Percentiles rank a stretch among this genome's conserved stretches.
These are phyloP conservation scores for Chaetodon auriga DNA, from an alignment of 2,113 vertebrate species.

Conservation along the genomic window DNA sequence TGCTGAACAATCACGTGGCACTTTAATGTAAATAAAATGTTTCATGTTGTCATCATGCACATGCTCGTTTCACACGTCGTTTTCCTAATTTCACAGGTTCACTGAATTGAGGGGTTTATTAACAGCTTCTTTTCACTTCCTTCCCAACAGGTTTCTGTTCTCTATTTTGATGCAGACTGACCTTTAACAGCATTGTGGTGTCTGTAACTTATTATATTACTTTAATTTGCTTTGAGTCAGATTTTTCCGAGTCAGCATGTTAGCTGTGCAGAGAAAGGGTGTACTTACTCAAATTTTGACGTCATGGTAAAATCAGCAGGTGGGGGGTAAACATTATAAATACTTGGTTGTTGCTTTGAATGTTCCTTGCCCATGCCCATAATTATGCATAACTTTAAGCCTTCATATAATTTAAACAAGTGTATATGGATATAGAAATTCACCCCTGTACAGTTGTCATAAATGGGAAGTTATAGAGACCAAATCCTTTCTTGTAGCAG, in stretches of 20 bases:
- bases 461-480: no score
- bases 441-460: no score
- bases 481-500: no score
- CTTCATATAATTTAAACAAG: no score
- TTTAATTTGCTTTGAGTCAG: not conserved
- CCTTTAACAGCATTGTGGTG: not conserved
- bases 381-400: no score
- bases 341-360: not conserved
- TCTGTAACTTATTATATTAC: not conserved
- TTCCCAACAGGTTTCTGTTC: constrained; percentile 61
- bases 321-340: not conserved
- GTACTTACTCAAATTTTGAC: not conserved
- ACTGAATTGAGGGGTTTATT: not conserved
- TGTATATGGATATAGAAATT: no score
- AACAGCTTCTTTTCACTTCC: constrained; percentile 51
- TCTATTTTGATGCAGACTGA: constrained; percentile 20
- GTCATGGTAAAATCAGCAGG: not conserved
- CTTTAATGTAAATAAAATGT: constrained; percentile 10
- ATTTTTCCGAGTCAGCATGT: not conserved
- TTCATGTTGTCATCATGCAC: not conserved
- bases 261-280: not conserved
- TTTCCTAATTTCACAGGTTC: not conserved
- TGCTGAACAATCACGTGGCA: not conserved
- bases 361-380: not conserved
- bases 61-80: not conserved